Percentiles rank a stretch among this genome's conserved stretches.
phyloP scores from a whole-genome alignment of 2,888 invertebrate species.

The Polydrusus cervinus region DNA sequence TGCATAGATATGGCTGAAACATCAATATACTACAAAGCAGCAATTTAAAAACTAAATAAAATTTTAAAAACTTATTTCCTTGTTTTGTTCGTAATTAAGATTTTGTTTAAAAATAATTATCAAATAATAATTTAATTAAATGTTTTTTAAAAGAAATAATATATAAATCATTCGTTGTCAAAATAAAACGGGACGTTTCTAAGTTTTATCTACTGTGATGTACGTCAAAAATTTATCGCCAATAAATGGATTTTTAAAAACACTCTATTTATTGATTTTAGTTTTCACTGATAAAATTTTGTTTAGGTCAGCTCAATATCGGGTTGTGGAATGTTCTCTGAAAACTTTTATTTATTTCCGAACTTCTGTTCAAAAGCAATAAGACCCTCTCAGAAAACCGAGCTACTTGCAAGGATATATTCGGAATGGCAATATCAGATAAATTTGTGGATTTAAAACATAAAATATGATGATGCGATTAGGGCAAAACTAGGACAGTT shows the following conservation, averaged over 20 bases:
- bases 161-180: constrained; percentile 4
- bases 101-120: too few relatives aligned
- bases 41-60: too few relatives aligned
- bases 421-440: not conserved
- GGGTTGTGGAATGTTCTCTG: not conserved
- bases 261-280: constrained; percentile 34
- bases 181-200: not conserved
- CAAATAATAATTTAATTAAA: too few relatives aligned
- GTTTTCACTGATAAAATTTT: constrained; percentile 27
- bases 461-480: not conserved
- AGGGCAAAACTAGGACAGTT: not conserved
- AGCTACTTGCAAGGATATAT: not conserved
- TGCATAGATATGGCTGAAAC: too few relatives aligned
- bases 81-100: too few relatives aligned
- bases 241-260: constrained; percentile 15
- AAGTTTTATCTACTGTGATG: constrained; percentile 25
- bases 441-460: not conserved
- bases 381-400: not conserved
- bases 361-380: constrained; percentile 11
- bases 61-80: too few relatives aligned
- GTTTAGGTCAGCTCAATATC: constrained; percentile 24
- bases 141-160: too few relatives aligned
- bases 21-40: too few relatives aligned
- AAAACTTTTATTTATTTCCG: constrained; percentile 4
- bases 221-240: constrained; percentile 20